Evolutionary conservation across 2,113 vertebrate genomes (phyloP).

Genomic region (Pachycephala philippinensis): DNA sequence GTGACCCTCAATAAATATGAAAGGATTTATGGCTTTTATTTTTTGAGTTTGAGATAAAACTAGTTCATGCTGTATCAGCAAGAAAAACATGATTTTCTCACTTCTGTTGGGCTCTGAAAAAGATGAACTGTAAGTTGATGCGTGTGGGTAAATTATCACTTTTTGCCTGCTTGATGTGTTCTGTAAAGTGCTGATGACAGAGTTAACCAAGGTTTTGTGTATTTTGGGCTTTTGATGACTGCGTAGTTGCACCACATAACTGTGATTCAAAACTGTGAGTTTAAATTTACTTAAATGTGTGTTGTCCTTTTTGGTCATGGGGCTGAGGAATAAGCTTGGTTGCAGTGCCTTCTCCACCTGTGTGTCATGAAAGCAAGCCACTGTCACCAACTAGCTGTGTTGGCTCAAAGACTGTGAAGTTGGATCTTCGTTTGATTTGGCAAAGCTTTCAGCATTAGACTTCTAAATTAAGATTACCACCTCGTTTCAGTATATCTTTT

Average conservation of each 20-base stretch:
- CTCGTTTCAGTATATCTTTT: neutral
- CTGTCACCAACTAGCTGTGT: neutral
- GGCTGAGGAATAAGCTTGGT: neutral
- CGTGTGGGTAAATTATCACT: neutral
- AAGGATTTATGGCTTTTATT: neutral
- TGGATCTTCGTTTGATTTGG: neutral
- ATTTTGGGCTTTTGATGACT: neutral
- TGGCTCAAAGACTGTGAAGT: neutral
- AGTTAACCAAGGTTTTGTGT: neutral
- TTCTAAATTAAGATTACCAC: neutral
- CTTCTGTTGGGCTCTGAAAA: neutral
- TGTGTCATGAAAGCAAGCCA: neutral
- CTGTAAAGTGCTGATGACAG: neutral
- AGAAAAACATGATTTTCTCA: neutral
- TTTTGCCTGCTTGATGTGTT: neutral
- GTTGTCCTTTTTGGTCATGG: neutral
- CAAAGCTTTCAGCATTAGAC: neutral
- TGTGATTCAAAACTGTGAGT: neutral
- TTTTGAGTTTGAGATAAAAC: neutral
- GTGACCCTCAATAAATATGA: neutral
- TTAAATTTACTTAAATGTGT: neutral
- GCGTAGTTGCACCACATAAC: neutral
- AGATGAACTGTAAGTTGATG: neutral
- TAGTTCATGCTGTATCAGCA: neutral
- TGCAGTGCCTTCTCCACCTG: neutral